phyloP scores from a whole-genome alignment of 2,113 vertebrate genomes.

The Pica pica region DNA sequence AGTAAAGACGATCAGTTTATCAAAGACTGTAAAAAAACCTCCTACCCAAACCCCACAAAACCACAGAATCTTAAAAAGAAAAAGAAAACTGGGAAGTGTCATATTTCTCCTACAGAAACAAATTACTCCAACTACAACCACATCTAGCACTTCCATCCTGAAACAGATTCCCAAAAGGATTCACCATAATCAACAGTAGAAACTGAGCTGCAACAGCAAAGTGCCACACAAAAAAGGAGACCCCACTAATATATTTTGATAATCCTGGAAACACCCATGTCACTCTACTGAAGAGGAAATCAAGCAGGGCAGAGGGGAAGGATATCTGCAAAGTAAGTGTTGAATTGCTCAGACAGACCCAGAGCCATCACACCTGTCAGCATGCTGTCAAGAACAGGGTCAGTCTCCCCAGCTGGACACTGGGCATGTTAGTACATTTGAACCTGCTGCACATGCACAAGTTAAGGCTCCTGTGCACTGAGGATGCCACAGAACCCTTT shows the following conservation, averaged over 20 bases:
- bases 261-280: background rate
- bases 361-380: background rate
- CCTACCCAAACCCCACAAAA: background rate
- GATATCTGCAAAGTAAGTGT: background rate
- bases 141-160: background rate
- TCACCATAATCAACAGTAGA: background rate
- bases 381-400: background rate
- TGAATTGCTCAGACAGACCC: background rate
- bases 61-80: background rate
- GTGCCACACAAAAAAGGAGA: background rate
- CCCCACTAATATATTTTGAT: background rate
- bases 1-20: background rate
- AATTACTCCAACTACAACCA: background rate
- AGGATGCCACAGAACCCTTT: background rate
- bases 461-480: background rate
- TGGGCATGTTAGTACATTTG: no score
- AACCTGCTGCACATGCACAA: background rate
- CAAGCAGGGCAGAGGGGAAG: background rate
- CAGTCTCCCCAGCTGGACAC: background rate
- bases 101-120: background rate
- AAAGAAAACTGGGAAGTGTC: background rate
- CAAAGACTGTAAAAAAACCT: background rate
- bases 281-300: background rate
- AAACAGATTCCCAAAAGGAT: background rate
- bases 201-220: background rate